These are phyloP conservation scores for Hylyphantes graminicola DNA, from an alignment of 1,140 invertebrate genomes.

Conservation along the genomic window DNA sequence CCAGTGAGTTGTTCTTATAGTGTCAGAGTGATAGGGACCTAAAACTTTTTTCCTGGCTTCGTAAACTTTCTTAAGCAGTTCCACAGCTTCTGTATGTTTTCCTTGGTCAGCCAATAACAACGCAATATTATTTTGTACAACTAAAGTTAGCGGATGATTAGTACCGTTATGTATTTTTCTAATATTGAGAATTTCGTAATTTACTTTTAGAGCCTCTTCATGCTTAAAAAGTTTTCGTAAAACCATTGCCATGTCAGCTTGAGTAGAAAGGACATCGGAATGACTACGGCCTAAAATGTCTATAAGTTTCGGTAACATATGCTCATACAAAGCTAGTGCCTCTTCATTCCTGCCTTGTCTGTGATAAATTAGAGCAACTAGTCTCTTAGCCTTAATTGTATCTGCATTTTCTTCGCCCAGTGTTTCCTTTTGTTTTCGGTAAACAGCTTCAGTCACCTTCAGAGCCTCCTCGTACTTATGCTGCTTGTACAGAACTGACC, in stretches of 20 bases:
- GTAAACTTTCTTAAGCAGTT: slow-evolving; percentile 62
- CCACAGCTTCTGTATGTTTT: slow-evolving; percentile 28
- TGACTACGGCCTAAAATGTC: slow-evolving; percentile 62
- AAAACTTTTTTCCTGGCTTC: slow-evolving; percentile 61
- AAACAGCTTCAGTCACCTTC: slow-evolving; percentile 56
- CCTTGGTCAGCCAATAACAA: neutral
- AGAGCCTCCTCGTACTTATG: slow-evolving; percentile 61
- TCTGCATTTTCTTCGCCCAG: slow-evolving; percentile 62
- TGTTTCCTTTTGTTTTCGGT: slow-evolving; percentile 56
- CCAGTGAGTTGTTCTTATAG: slow-evolving; percentile 61
- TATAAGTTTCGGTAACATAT: slow-evolving; percentile 62
- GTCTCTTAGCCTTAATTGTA: slow-evolving; percentile 60
- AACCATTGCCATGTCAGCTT: slow-evolving; percentile 62
- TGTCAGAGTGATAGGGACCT: slow-evolving; percentile 63
- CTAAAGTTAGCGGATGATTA: slow-evolving; percentile 16
- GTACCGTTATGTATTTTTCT: neutral
- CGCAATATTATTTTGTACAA: slow-evolving; percentile 36
- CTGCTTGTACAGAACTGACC: neutral
- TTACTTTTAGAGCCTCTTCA: slow-evolving; percentile 62
- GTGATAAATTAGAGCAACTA: slow-evolving; percentile 62
- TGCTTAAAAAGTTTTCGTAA: slow-evolving; percentile 59
- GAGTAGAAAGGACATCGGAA: slow-evolving; percentile 58
- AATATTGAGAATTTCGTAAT: slow-evolving; percentile 19
- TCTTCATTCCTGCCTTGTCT: slow-evolving; percentile 63
- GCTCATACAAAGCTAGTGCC: slow-evolving; percentile 62